phyloP scores from a whole-genome alignment of 2,888 invertebrate species.

The Amphimallon solstitiale region DNA sequence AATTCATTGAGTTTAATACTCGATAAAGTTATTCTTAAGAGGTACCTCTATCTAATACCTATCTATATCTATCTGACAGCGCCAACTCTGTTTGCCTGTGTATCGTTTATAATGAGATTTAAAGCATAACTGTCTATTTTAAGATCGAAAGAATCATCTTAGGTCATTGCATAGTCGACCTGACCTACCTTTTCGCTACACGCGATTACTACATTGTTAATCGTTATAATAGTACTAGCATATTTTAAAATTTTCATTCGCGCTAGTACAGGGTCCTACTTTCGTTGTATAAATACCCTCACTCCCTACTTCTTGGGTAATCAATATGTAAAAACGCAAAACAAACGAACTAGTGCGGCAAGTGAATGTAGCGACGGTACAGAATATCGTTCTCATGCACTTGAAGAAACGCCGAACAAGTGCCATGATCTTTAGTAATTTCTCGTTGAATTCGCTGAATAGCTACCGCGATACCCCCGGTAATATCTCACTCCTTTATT shows the following conservation, averaged over 20 bases:
- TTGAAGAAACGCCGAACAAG: neutral
- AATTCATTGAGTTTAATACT: constrained; percentile 8
- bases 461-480: no score
- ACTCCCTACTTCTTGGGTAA: constrained; percentile 11
- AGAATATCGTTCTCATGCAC: neutral
- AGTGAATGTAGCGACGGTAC: constrained; percentile 15
- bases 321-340: constrained; percentile 10
- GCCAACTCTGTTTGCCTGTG: no score
- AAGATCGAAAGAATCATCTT: neutral
- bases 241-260: constrained; percentile 11
- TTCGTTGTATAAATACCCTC: constrained; percentile 15
- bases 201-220: neutral
- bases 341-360: constrained; percentile 11
- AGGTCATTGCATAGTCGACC: constrained; percentile 6
- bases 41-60: neutral
- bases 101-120: neutral
- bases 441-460: no score
- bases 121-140: constrained; percentile 7
- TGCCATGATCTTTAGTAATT: no score
- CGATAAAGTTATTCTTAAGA: neutral
- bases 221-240: neutral
- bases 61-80: no score
- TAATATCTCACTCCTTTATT: neutral
- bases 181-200: constrained; percentile 19
- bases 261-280: constrained; percentile 7